Evolutionary conservation across 2,113 vertebrate genomes (phyloP), one percentile per base, ranked within the genome.

Genomic region (Condylura cristata): DNA sequence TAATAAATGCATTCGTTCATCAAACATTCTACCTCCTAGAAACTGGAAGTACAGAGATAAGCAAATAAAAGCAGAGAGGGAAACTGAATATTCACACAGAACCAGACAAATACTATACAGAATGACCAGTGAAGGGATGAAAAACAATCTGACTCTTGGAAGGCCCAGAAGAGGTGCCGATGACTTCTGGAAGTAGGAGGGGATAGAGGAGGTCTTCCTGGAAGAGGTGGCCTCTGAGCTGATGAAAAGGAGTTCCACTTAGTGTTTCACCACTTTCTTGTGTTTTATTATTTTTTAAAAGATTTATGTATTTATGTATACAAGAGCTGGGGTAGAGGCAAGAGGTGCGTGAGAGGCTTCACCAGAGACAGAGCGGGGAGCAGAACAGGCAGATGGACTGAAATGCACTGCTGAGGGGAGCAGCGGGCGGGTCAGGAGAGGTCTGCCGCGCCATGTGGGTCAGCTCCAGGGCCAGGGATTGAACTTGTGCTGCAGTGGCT

Each of bases 1-100:
- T 90, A 90, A 72, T 66, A 85, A 76, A 84, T 70, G 90, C 58
- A 56, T 95, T 85, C 56, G 72, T 51, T 51, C 82, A 17, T 68
- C 48, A 58, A 44, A 53, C n/a, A 53, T 74, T 74, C 41, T 24
- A 56, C 58, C 58, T 70, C 83, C 58, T 72, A 8, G 74, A 51
- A n/a, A 63, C 37, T 79, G 18, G 56, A 17, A 58, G 30, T 13
- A 70, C 30, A 79, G 61, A 65, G 41, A 82, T 16, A 53, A 96
- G 41, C 53, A 61, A 90, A 84, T 34, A 87, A 70, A 90, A 37
- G 48, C 0, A 2, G 53, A 26, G 72, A 20, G 44, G 85, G 53
- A 80, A n/a, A 32, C 8, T 34, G 34, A 87, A 84, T 74, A 24
- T 32, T 44, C 37, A 37, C 85, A 66, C 46, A 84, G 81, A 66